Percentiles rank a stretch among this genome's conserved stretches.
Evolutionary conservation across 2,888 invertebrate genomes (phyloP).

Genomic region (Halictus ligatus): DNA sequence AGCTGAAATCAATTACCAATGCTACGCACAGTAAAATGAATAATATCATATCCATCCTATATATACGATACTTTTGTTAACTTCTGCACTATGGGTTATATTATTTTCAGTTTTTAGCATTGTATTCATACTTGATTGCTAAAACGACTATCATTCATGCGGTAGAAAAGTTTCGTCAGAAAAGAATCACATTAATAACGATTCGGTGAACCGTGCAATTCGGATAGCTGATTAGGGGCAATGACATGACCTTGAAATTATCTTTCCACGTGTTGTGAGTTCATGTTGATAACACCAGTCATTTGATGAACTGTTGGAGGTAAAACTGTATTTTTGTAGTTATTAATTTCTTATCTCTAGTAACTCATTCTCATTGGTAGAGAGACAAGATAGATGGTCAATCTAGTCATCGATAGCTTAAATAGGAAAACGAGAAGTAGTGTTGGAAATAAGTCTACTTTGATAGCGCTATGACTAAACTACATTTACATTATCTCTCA

Average conservation of each 20-base stretch:
- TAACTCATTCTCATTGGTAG: not conserved
- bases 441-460: not conserved
- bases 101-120: not conserved
- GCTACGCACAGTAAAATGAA: not conserved
- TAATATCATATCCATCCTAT: too few relatives aligned
- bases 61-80: not conserved
- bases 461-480: not conserved
- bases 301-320: not conserved
- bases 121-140: not conserved
- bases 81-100: not conserved
- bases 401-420: not conserved
- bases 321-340: not conserved
- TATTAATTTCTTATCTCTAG: not conserved
- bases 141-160: not conserved
- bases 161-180: constrained; percentile 50
- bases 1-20: not conserved
- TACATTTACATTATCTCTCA: not conserved
- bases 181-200: constrained; percentile 36
- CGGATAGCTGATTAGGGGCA: not conserved
- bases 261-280: not conserved
- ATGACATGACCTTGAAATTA: not conserved
- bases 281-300: not conserved
- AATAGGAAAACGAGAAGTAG: not conserved
- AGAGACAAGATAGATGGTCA: not conserved
- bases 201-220: constrained; percentile 51